Evolutionary conservation across 2,888 invertebrate species (phyloP).

Genomic region (Beris chalybata): DNA sequence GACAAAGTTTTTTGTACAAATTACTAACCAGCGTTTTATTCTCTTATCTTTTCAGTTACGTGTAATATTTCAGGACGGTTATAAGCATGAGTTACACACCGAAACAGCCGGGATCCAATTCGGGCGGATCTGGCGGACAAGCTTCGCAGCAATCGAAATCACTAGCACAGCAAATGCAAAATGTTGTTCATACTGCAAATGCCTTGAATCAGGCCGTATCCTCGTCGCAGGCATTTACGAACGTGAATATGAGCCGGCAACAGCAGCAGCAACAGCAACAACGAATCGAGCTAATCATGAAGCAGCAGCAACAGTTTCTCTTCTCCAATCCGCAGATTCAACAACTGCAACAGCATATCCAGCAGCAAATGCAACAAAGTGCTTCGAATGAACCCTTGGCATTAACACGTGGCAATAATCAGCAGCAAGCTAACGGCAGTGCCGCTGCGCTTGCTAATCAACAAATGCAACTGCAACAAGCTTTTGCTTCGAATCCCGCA

Average conservation of each 20-base stretch:
- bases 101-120: slow-evolving; percentile 39
- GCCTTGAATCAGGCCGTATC: slow-evolving; percentile 45
- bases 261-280: slow-evolving; percentile 46
- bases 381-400: slow-evolving; percentile 45
- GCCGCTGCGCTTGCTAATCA: slow-evolving; percentile 43
- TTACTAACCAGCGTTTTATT: too few species aligned
- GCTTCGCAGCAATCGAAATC: slow-evolving; percentile 47
- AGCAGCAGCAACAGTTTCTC: slow-evolving; percentile 42
- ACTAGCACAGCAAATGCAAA: slow-evolving; percentile 50
- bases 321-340: slow-evolving; percentile 45
- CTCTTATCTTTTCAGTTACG: too few species aligned
- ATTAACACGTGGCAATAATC: slow-evolving; percentile 49
- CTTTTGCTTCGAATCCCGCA: slow-evolving; percentile 42
- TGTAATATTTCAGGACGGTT: not conserved
- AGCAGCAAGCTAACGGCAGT: slow-evolving; percentile 48
- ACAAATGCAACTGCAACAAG: slow-evolving; percentile 48
- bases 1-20: too few species aligned
- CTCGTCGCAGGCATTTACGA: slow-evolving; percentile 39
- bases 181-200: slow-evolving; percentile 47
- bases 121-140: slow-evolving; percentile 42
- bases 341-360: slow-evolving; percentile 47
- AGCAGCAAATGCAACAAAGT: slow-evolving; percentile 43
- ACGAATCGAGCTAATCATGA: slow-evolving; percentile 45
- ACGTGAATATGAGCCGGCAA: slow-evolving; percentile 45
- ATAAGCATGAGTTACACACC: slow-evolving; percentile 37